Evolutionary conservation across 2,113 vertebrate genomes (phyloP).

Genomic region (Numida meleagris): DNA sequence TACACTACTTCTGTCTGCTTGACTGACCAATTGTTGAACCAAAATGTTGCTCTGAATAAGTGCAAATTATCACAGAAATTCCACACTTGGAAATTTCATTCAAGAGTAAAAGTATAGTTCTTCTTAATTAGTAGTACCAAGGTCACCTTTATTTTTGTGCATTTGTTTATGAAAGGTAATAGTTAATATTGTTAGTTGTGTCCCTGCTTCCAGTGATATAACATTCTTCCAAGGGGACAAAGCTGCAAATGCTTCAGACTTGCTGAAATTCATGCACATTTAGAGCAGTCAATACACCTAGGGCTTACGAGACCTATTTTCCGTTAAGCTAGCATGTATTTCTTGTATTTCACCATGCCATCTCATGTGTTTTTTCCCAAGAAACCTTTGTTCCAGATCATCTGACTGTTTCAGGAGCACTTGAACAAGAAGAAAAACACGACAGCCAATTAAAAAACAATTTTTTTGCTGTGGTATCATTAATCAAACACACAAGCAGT

Average conservation of each 20-base stretch:
- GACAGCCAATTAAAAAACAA: slow-evolving; percentile 80
- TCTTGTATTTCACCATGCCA: slow-evolving; percentile 41
- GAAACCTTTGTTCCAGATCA: slow-evolving; percentile 74
- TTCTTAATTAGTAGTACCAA: background rate
- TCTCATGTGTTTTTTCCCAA: slow-evolving; percentile 67
- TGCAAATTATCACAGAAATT: background rate
- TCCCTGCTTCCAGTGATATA: background rate
- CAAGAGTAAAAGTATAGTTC: background rate
- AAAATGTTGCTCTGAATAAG: background rate
- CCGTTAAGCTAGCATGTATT: background rate
- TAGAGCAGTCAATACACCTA: background rate
- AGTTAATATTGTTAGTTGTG: background rate
- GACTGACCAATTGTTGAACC: background rate
- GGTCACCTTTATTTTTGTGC: background rate
- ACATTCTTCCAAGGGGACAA: background rate
- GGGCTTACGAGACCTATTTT: background rate
- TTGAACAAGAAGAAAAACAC: slow-evolving; percentile 72
- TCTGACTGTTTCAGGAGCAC: slow-evolving; percentile 84
- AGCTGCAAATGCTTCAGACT: background rate
- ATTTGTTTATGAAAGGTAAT: background rate
- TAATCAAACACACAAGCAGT: slow-evolving; percentile 91
- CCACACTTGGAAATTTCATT: background rate
- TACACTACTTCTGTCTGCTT: background rate
- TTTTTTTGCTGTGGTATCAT: slow-evolving; percentile 85
- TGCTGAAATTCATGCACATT: background rate